Percentiles rank a stretch among this genome's conserved stretches.
phyloP scores from a whole-genome alignment of 2,113 vertebrate species.

The Morphnarchus princeps region DNA sequence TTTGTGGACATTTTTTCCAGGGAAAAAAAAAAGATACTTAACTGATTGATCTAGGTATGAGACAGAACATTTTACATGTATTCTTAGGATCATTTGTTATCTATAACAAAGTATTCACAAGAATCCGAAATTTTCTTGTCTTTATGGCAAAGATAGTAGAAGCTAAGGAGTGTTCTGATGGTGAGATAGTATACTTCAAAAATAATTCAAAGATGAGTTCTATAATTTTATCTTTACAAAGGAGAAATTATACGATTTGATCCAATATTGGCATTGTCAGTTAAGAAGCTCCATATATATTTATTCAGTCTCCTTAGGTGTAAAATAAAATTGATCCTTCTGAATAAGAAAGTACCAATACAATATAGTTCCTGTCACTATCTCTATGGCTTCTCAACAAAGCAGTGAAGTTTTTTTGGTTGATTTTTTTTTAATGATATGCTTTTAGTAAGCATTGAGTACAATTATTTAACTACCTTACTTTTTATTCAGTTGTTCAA shows the following conservation, averaged over 20 bases:
- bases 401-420: rapidly evolving
- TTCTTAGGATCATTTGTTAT: not conserved
- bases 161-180: not conserved
- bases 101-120: not conserved
- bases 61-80: not conserved
- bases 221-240: not conserved
- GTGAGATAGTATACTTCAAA: not conserved
- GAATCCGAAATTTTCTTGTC: not conserved
- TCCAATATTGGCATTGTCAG: not conserved
- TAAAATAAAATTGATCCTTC: not conserved
- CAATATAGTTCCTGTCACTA: not conserved
- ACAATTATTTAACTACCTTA: not conserved
- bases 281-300: not conserved
- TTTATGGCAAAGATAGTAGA: not conserved
- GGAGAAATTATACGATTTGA: not conserved
- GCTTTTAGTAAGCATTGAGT: not conserved
- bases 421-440: not conserved
- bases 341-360: not conserved
- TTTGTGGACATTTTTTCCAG: not conserved
- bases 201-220: not conserved
- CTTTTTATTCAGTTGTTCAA: not conserved
- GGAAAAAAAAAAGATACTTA: rapidly evolving
- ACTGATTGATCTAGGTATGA: not conserved
- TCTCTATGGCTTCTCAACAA: not conserved
- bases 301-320: not conserved